Base-by-base conservation (phyloP, 2,888 invertebrate species). In the Minunthozetes semirufus region DNA sequence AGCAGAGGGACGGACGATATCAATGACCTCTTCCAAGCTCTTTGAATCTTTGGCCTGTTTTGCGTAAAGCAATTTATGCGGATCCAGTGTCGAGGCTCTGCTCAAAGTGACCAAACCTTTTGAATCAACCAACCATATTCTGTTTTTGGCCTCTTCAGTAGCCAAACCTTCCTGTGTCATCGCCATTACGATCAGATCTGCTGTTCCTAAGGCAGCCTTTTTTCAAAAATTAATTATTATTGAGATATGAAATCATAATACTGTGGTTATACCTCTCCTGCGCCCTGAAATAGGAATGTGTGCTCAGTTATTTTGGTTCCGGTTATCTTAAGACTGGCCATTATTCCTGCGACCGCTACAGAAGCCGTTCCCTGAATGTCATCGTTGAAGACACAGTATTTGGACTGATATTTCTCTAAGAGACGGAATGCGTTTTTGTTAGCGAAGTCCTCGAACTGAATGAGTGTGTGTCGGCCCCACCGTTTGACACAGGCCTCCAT, bases 371-470 rank as follows among this genome's bases (percentile, higher is more conserved):
- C 81, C 73, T 77, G 75, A 82, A 99, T 99, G 83, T 99, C 99
- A 83, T 99, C 99, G 85, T 99, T 99, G 85, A 99, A 99, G 17
- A 94, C 95, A 84, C 97, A 98, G 84, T 92, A 90, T 81, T 88
- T 83, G 80, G 92, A 86, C 59, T 94, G 88, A 85, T 98, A 99
- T 83, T 92, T 94, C 80, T 89, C 90, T 78, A 99, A 86, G 74
- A 99, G 86, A 48, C 92, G 87, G 87, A 98, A 99, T 8, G 99
- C 99, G 84, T 99, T 99, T 13, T 90, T 88, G 82, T 99, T 99
- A 73, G 90, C 99, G 83, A 99, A 99, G 86, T 99, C 99, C 86
- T 99, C 99, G 85, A 98, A 99, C 86, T 95, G 88, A 72, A 89
- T 84, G 73, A 86, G 80, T 70, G 83, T 83, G 77, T 84, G 83